phyloP scores from a whole-genome alignment of 2,797 vertebrate genomes.

The Protonibea diacanthus region DNA sequence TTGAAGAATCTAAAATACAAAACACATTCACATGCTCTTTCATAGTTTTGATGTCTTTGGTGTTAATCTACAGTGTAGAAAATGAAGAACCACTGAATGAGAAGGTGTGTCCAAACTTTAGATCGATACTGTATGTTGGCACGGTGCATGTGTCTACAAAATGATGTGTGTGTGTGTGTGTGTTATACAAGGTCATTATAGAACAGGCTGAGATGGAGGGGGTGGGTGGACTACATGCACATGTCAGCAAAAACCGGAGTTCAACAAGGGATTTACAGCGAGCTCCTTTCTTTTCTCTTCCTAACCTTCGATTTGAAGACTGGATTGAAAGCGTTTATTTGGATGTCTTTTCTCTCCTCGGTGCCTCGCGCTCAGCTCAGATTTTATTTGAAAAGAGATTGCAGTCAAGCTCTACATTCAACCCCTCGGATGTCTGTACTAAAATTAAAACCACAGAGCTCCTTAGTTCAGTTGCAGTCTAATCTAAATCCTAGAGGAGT shows the following conservation, averaged over 20 bases:
- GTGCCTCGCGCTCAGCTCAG: conserved; percentile 22
- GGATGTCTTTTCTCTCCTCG: conserved; percentile 27
- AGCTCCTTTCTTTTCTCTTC: not conserved
- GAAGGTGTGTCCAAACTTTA: too few relatives aligned
- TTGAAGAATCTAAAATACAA: too few relatives aligned
- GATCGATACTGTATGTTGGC: conserved; percentile 15
- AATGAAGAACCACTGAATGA: too few relatives aligned
- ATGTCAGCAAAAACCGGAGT: conserved; percentile 29
- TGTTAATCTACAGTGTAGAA: too few relatives aligned
- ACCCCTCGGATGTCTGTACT: conserved; percentile 46
- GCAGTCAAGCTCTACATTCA: conserved; percentile 32
- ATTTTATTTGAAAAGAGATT: conserved; percentile 49
- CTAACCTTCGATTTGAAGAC: conserved; percentile 23
- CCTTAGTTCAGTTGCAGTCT: conserved; percentile 61
- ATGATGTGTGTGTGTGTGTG: conserved; percentile 6
- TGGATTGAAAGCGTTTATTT: conserved; percentile 38
- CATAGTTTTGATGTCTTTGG: too few relatives aligned
- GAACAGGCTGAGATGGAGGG: not conserved
- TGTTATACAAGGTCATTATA: conserved; percentile 43
- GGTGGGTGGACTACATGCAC: conserved; percentile 6
- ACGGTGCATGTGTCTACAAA: conserved; percentile 3
- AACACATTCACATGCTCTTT: too few relatives aligned
- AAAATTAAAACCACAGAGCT: conserved; percentile 67
- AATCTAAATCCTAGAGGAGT: conserved; percentile 57
- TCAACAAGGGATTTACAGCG: conserved; percentile 40